Base-by-base conservation (phyloP, 2,113 vertebrate genomes). In the Elgaria multicarinata region DNA sequence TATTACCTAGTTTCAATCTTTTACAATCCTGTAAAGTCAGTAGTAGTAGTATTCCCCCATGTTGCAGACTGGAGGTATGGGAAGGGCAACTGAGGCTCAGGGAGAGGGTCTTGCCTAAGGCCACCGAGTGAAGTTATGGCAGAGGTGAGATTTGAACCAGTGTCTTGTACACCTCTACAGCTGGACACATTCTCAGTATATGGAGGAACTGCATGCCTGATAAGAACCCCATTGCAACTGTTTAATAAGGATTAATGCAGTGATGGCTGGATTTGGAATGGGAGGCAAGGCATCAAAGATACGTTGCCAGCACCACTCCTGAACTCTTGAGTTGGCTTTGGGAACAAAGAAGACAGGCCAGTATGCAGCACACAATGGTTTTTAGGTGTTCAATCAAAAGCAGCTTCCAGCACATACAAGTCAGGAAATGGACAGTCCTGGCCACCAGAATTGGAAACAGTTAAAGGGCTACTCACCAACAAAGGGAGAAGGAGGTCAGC, bases 401-500 rank as follows among this genome's bases (percentile, higher is more conserved):
- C 44, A 79, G 46, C n/a, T 10, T 33, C 12, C 82, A 36, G 42
- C 0, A 36, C 39, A 62, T 9, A 20, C 10, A 58, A 55, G 10
- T 31, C n/a, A 13, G 46, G 42, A 22, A 36, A 3, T 8, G 44
- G 24, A 22, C 9, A 46, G 14, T 28, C 9, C 66, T 71, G 42
- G n/a, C 46, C n/a, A 69, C 39, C 26, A 53, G 1, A 9, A 16
- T 20, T 3, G 18, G 12, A 26, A 2, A 31, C 0, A 10, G 1
- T 71, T 7, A 53, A 1, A 18, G 0, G 0, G 66, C 33, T 77
- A 97, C 98, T 98, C 93, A 99, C 98, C 98, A 99, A 95, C 28
- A 92, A 89, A 0, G 98, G 98, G 95, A 99, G 89, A 77, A 98
- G 95, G 78, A 98, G 95, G 95, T 99, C 98, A 0, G 98, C 98